Conservation (phyloP, 1,140 invertebrate species). For the Battus philenor region DNA sequence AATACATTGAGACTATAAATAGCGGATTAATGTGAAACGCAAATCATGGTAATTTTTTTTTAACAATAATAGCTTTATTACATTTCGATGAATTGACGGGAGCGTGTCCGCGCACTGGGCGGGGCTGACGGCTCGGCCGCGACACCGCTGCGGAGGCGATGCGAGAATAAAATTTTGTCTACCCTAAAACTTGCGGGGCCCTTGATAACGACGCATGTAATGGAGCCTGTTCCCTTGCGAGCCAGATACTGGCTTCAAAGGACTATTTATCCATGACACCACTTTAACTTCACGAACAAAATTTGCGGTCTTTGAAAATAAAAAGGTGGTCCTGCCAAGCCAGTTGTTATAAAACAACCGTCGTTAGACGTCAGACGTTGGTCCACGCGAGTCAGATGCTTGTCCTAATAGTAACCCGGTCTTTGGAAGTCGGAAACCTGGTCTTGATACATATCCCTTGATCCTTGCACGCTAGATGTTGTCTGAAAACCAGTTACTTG, state of each 20-base stretch:
- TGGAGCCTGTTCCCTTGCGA: not conserved
- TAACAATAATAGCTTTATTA: too few species aligned
- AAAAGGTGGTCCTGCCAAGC: constrained; percentile 2
- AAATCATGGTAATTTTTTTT: not conserved
- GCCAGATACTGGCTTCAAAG: not conserved
- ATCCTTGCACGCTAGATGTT: too few species aligned
- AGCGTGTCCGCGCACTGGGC: too few species aligned
- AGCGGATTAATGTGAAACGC: constrained; percentile 19
- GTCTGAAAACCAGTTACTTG: too few species aligned
- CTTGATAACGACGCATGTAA: not conserved
- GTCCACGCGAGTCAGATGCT: not conserved
- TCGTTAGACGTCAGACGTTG: not conserved
- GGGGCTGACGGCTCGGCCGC: too few species aligned
- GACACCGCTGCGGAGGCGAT: not conserved
- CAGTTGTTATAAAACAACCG: too few species aligned
- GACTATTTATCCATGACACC: not conserved
- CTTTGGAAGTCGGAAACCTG: not conserved
- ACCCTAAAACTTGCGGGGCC: not conserved
- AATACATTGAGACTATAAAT: constrained; percentile 27
- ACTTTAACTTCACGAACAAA: not conserved
- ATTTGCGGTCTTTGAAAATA: not conserved
- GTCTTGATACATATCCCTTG: too few species aligned
- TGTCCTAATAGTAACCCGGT: not conserved
- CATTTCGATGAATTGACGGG: too few species aligned
- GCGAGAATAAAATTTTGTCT: not conserved